Evolutionary conservation across 2,113 vertebrate species (phyloP).

Genomic region (Burhinus bistriatus): DNA sequence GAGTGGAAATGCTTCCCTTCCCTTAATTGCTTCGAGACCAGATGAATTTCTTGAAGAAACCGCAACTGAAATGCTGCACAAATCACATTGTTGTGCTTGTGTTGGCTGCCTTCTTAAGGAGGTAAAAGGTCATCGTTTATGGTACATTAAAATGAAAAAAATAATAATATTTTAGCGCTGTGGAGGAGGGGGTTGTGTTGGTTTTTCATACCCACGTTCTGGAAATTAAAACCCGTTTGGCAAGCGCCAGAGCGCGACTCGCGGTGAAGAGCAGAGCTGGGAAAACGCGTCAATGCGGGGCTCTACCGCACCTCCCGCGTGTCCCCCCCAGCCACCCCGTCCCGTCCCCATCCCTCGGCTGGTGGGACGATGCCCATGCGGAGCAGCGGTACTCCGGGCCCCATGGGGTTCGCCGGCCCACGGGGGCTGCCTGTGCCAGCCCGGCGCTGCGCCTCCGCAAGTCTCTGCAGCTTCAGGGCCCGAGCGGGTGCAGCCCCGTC

Average conservation of each 20-base stretch:
- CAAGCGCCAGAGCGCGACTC: not conserved
- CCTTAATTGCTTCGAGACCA: conserved; percentile 47
- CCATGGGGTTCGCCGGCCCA: not conserved
- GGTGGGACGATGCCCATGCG: accelerated
- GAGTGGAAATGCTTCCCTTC: conserved; percentile 55
- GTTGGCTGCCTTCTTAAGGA: conserved; percentile 42
- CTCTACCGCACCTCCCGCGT: accelerated
- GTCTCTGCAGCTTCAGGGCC: not conserved
- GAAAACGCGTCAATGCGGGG: accelerated
- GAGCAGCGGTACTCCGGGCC: not conserved
- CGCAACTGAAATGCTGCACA: conserved; percentile 20
- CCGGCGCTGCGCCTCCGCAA: not conserved
- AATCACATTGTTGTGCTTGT: conserved; percentile 50
- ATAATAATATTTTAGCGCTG: not conserved
- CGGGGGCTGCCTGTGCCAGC: not conserved
- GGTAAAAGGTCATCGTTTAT: conserved; percentile 41
- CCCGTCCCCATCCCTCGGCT: not conserved
- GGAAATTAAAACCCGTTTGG: conserved; percentile 51
- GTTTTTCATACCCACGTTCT: not conserved
- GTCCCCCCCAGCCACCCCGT: not conserved
- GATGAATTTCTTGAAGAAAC: conserved; percentile 60
- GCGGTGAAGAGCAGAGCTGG: not conserved
- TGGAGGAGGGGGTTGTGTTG: not conserved
- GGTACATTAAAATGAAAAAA: not conserved
- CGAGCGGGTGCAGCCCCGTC: not conserved